Evolutionary conservation across 2,797 vertebrate species (phyloP).

Genomic region (Melanogrammus aeglefinus): DNA sequence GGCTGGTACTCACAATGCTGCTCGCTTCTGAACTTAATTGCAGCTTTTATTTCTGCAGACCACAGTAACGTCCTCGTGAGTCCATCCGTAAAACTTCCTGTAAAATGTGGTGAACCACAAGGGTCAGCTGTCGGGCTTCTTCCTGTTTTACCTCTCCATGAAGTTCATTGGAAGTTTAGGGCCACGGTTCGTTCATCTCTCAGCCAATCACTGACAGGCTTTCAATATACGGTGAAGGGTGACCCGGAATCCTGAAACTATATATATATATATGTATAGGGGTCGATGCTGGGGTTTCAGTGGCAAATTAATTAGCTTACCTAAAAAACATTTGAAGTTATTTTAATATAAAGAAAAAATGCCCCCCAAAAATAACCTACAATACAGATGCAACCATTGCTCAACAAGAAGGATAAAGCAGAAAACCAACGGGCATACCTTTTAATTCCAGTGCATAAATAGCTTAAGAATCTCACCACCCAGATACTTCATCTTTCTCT

Average conservation of each 20-base stretch:
- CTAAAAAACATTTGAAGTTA: not conserved
- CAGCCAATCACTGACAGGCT: not conserved
- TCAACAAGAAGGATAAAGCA: not conserved
- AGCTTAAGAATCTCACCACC: not conserved
- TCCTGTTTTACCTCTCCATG: not conserved
- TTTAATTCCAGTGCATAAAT: not conserved
- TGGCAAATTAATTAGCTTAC: not conserved
- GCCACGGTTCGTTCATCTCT: not conserved
- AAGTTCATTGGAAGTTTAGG: not conserved
- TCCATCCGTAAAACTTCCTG: not conserved
- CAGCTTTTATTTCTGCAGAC: not conserved
- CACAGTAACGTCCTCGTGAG: not conserved
- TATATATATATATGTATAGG: no score
- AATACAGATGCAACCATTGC: not conserved
- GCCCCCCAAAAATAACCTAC: not conserved
- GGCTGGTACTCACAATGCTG: not conserved
- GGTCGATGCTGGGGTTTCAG: not conserved
- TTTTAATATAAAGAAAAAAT: not conserved
- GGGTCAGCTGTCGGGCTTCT: not conserved
- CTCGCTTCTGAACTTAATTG: not conserved
- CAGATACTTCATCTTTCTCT: not conserved
- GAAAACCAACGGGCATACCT: not conserved
- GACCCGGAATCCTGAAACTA: no score
- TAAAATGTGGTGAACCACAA: conserved; percentile 2
- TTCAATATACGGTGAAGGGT: not conserved